phyloP scores from a whole-genome alignment of 2,797 vertebrate genomes.

The Bradypodion pumilum region DNA sequence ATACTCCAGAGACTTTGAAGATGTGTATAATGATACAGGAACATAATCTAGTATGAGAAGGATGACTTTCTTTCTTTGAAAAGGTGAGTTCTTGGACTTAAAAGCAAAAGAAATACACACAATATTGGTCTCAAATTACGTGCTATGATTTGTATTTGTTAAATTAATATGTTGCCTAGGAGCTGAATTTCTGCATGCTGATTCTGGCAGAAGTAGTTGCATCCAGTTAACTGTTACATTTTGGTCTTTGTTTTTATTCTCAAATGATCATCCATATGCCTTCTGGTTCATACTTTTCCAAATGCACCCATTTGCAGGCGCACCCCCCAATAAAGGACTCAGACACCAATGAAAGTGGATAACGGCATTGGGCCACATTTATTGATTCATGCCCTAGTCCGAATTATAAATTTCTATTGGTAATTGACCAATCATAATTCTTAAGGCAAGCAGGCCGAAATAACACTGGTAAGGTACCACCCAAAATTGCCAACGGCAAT shows the following conservation, averaged over 20 bases:
- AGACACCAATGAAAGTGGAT: too few species aligned
- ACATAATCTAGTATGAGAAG: slow-evolving; percentile 52
- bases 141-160: not conserved
- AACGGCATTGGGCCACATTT: too few species aligned
- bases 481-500: too few species aligned
- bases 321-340: too few species aligned
- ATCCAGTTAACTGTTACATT: too few species aligned
- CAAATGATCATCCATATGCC: not conserved
- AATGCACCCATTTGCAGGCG: not conserved
- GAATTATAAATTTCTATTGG: too few species aligned
- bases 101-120: not conserved
- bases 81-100: not conserved
- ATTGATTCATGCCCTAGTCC: too few species aligned
- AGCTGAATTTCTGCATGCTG: not conserved
- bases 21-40: slow-evolving; percentile 65
- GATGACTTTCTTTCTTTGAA: slow-evolving; percentile 37
- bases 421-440: too few species aligned
- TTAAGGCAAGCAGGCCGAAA: too few species aligned
- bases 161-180: not conserved
- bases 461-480: too few species aligned
- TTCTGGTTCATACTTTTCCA: not conserved
- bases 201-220: too few species aligned
- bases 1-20: slow-evolving; percentile 54
- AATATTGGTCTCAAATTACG: not conserved
- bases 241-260: not conserved